phyloP scores from a whole-genome alignment of 2,888 invertebrate species.

The Netelia fuscicornis region DNA sequence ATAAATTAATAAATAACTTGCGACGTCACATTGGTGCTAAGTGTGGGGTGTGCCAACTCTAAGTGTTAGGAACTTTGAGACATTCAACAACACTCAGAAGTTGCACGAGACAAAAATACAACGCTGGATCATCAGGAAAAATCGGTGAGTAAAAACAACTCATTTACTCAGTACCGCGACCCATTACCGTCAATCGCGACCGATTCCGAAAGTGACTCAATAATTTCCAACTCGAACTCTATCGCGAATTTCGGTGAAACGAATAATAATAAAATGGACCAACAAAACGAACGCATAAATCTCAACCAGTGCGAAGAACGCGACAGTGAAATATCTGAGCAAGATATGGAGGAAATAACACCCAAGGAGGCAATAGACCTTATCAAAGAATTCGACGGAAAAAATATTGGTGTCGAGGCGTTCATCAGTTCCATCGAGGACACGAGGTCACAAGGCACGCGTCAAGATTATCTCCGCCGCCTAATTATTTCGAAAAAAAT shows the following conservation, averaged over 20 bases:
- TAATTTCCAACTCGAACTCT: background rate
- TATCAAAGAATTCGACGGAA: slow-evolving; percentile 27
- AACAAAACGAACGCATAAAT: background rate
- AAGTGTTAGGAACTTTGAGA: background rate
- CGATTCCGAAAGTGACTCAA: background rate
- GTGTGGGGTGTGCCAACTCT: slow-evolving; percentile 1
- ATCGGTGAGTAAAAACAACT: slow-evolving; percentile 14
- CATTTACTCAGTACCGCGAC: slow-evolving; percentile 30
- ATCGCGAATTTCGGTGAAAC: background rate
- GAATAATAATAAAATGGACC: too few relatives aligned
- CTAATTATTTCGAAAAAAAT: slow-evolving; percentile 15
- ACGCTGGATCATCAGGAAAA: slow-evolving; percentile 12
- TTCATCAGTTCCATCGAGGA: slow-evolving; percentile 33
- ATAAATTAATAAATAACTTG: background rate
- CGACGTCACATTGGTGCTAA: slow-evolving; percentile 13
- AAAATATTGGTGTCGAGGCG: slow-evolving; percentile 29
- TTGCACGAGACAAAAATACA: background rate
- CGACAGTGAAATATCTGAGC: background rate
- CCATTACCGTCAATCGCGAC: background rate
- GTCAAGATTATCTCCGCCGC: slow-evolving; percentile 21
- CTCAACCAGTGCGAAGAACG: background rate
- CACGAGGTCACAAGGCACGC: background rate
- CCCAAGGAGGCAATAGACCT: slow-evolving; percentile 21
- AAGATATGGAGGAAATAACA: background rate
- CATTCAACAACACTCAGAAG: background rate